Percentiles rank a stretch among this genome's conserved stretches.
Evolutionary conservation across 2,113 vertebrate species (phyloP).

Genomic region (Laterallus jamaicensis): DNA sequence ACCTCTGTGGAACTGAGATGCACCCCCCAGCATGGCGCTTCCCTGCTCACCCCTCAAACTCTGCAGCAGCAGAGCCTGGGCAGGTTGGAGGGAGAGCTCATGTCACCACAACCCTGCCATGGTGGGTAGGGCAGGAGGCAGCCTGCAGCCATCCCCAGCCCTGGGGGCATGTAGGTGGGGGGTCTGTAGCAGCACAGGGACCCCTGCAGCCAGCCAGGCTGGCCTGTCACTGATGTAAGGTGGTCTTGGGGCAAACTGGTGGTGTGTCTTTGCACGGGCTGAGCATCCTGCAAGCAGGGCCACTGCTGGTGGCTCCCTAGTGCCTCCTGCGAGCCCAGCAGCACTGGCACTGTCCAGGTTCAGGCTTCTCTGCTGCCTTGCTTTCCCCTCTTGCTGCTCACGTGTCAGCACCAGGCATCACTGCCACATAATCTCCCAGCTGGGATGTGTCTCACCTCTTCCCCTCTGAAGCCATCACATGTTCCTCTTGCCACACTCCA

Average conservation of each 20-base stretch:
- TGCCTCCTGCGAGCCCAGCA: background rate
- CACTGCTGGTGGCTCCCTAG: background rate
- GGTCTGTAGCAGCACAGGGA: background rate
- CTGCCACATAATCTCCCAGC: background rate
- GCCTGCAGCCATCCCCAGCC: background rate
- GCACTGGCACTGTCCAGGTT: no score
- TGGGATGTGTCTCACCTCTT: background rate
- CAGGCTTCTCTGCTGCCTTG: background rate
- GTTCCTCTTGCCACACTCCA: background rate
- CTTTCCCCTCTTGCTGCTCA: background rate
- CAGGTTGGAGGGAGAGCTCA: background rate
- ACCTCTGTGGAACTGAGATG: background rate
- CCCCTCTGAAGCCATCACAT: background rate
- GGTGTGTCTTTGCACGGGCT: background rate
- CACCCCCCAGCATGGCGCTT: rapidly evolving
- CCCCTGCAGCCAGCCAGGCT: background rate
- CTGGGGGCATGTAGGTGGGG: background rate
- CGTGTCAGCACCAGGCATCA: rapidly evolving
- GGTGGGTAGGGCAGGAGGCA: background rate
- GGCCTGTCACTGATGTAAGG: rapidly evolving
- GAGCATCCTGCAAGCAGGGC: background rate
- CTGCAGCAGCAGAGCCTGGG: rapidly evolving
- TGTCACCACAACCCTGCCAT: rapidly evolving
- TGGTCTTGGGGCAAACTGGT: background rate
- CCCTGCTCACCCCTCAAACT: background rate